phyloP scores from a whole-genome alignment of 2,113 vertebrate genomes.

The Atlantisia rogersi region DNA sequence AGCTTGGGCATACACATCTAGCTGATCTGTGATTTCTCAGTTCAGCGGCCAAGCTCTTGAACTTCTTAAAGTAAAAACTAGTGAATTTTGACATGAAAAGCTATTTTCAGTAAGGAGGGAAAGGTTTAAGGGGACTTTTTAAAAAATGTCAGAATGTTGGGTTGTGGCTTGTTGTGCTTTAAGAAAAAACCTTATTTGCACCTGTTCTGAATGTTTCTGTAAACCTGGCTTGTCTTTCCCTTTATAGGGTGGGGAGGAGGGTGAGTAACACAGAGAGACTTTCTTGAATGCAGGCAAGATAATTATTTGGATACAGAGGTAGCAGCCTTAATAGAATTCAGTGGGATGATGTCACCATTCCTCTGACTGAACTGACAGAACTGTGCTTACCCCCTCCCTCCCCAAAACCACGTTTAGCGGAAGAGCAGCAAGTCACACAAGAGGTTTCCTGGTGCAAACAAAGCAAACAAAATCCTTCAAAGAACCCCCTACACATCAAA shows the following conservation, averaged over 20 bases:
- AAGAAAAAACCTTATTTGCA: neutral
- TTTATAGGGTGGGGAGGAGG: neutral
- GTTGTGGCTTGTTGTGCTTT: neutral
- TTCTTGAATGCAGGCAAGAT: neutral
- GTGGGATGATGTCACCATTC: neutral
- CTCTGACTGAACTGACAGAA: neutral
- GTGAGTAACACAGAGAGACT: neutral
- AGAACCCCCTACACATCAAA: neutral
- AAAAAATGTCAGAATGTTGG: neutral
- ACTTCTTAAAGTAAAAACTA: neutral
- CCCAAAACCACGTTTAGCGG: neutral
- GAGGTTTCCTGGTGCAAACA: neutral
- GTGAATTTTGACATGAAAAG: neutral
- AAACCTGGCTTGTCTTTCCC: neutral
- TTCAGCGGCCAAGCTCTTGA: neutral
- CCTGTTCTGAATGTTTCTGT: neutral
- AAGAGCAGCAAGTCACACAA: neutral
- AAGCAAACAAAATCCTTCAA: neutral
- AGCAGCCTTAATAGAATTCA: neutral
- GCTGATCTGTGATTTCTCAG: fast-evolving
- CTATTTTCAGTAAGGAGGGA: neutral
- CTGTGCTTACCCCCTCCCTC: neutral
- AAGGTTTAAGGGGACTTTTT: neutral
- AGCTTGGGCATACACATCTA: neutral
- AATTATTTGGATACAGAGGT: neutral